Evolutionary conservation across 1,140 invertebrate genomes (phyloP).

Genomic region (Drosophila pallidifrons): DNA sequence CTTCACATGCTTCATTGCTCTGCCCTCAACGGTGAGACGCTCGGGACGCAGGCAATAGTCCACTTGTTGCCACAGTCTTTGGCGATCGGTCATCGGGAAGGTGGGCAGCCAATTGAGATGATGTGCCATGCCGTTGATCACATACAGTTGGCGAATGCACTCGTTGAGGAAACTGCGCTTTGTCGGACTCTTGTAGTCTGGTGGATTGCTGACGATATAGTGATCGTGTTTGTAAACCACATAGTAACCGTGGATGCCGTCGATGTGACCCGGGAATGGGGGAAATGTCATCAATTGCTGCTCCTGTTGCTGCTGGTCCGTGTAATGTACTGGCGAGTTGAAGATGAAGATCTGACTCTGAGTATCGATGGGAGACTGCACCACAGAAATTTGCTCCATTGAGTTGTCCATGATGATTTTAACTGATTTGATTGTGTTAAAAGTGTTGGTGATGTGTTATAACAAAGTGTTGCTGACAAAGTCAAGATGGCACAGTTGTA

Average conservation of each 20-base stretch:
- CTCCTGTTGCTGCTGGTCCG: conserved; percentile 35
- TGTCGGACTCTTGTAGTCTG: conserved; percentile 59
- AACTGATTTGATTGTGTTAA: no score
- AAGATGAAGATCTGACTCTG: conserved; percentile 58
- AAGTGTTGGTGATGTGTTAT: no score
- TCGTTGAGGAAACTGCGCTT: conserved; percentile 69
- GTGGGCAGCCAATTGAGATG: conserved; percentile 54
- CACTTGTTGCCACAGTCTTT: conserved; percentile 60
- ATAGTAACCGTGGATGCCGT: conserved; percentile 45
- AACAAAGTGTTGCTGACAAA: neutral
- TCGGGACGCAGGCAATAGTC: conserved; percentile 57
- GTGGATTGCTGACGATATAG: conserved; percentile 58
- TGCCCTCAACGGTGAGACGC: neutral
- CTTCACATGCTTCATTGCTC: conserved; percentile 61
- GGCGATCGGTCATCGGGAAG: conserved; percentile 8
- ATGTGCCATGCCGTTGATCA: conserved; percentile 49
- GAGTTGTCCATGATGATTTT: conserved; percentile 44
- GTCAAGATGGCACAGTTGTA: neutral
- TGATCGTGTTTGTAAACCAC: conserved; percentile 72
- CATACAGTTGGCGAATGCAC: conserved; percentile 71
- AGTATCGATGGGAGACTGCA: conserved; percentile 40
- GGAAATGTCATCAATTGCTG: conserved; percentile 57
- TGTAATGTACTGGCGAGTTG: conserved; percentile 60
- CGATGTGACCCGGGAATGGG: conserved; percentile 10
- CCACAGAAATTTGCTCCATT: conserved; percentile 40